Conservation (phyloP, 2,797 vertebrate genomes). For the Chloroceryle inda region DNA sequence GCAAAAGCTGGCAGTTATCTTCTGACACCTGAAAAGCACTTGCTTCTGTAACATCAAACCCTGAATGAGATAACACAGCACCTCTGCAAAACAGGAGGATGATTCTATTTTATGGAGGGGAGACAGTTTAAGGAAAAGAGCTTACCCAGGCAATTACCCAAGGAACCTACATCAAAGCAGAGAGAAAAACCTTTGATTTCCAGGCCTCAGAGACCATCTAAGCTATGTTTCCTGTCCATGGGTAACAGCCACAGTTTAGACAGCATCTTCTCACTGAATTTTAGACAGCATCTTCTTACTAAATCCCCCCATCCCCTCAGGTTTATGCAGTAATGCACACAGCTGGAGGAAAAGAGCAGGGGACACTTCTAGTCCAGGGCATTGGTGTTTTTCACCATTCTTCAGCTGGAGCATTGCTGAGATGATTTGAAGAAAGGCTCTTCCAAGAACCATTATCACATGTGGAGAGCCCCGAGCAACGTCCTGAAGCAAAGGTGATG, state of each 20-base stretch:
- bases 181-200: neutral
- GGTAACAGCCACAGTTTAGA: neutral
- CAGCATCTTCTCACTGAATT: neutral
- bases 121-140: neutral
- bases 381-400: neutral
- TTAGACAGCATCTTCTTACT: neutral
- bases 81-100: neutral
- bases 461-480: neutral
- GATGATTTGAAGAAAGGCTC: neutral
- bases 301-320: neutral
- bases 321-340: neutral
- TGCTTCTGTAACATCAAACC: neutral
- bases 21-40: neutral
- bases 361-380: neutral
- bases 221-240: neutral
- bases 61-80: neutral
- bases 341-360: neutral
- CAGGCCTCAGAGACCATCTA: neutral
- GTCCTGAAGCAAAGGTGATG: neutral
- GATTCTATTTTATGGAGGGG: neutral
- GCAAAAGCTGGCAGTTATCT: neutral
- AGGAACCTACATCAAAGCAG: neutral
- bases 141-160: neutral
- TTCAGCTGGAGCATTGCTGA: neutral
- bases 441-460: neutral